Conservation (phyloP, 2,113 vertebrate genomes). For the Aplodontia rufa region DNA sequence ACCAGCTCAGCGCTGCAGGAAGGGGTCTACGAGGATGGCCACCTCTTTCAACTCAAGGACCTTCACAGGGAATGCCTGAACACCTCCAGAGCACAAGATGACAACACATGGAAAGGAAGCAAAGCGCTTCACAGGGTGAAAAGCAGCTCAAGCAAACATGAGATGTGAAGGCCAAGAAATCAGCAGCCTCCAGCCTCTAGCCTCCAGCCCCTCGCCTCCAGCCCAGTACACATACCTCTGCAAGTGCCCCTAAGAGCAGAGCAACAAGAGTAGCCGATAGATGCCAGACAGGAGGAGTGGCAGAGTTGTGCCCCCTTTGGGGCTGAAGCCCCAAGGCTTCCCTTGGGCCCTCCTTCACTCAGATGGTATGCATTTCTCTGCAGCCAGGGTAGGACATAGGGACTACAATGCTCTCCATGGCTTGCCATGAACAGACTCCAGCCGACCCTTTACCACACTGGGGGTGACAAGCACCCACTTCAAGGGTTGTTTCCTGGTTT, state of each 20-base stretch:
- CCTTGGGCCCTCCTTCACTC: rapidly evolving
- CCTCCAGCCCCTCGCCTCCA: rapidly evolving
- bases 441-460: background rate
- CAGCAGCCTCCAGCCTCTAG: background rate
- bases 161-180: background rate
- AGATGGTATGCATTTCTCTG: background rate
- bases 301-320: background rate
- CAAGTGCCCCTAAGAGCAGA: rapidly evolving
- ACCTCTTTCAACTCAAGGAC: background rate
- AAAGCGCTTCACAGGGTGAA: background rate
- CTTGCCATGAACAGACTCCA: background rate
- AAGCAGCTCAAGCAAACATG: rapidly evolving
- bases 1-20: rapidly evolving
- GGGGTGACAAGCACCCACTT: background rate
- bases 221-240: too few relatives aligned
- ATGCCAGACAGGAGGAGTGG: rapidly evolving
- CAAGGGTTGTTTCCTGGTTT: slow-evolving; percentile 33
- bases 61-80: background rate
- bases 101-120: background rate
- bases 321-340: too few relatives aligned
- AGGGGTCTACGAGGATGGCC: background rate
- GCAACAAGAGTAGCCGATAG: too few relatives aligned
- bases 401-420: background rate
- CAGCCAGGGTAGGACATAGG: background rate
- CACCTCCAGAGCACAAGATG: background rate